A percentile compares a stretch with the other conserved stretches of the same genome.
These are phyloP conservation scores for Novumbra hubbsi DNA, from an alignment of 2,797 vertebrate genomes.

Conservation along the genomic window DNA sequence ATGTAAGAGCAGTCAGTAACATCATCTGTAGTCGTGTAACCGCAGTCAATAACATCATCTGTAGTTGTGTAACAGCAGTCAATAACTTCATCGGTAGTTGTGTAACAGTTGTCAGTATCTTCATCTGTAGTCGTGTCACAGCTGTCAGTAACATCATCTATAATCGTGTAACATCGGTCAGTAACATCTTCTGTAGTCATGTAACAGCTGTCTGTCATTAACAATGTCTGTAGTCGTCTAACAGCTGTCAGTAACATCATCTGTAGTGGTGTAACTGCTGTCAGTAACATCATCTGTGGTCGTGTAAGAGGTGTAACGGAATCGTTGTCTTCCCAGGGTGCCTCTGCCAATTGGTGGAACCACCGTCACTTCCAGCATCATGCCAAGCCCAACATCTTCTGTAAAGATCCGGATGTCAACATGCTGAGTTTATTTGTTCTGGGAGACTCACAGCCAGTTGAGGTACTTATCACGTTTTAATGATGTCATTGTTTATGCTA, in stretches of 20 bases:
- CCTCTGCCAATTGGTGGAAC: constrained; percentile 97
- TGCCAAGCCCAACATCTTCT: constrained; percentile 90
- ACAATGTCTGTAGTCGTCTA: too few relatives aligned
- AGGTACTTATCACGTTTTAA: constrained; percentile 67
- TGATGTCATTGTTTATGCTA: too few relatives aligned
- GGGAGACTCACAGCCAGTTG: constrained; percentile 85
- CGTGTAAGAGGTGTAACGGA: neutral
- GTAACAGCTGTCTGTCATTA: neutral
- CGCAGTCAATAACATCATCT: neutral
- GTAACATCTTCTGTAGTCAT: neutral
- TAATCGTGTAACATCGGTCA: neutral
- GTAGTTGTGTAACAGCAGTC: neutral
- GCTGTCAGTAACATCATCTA: neutral
- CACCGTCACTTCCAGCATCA: constrained; percentile 96
- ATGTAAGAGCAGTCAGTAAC: neutral
- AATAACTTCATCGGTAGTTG: neutral
- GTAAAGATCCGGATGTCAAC: constrained; percentile 93
- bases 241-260: too few relatives aligned
- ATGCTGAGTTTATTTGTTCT: constrained; percentile 88
- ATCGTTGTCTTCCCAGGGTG: constrained; percentile 75
- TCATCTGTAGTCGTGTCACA: neutral
- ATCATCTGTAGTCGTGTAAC: neutral
- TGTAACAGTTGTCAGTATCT: neutral
- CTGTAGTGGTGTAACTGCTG: too few relatives aligned
- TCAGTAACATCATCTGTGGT: neutral